phyloP scores from a whole-genome alignment of 23 tunicate species.

The Pegea sp. region DNA sequence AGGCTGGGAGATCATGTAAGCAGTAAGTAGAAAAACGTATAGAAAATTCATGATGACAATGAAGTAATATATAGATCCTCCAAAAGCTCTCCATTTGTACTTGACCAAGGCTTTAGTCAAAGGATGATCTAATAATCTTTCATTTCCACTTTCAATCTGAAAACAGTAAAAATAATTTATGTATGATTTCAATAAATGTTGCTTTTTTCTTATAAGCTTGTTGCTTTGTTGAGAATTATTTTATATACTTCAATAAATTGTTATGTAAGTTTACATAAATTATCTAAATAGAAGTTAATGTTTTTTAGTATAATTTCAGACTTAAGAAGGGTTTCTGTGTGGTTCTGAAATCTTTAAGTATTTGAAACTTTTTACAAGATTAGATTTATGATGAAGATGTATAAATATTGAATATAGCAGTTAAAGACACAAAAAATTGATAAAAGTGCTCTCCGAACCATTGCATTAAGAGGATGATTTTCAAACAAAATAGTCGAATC shows the following conservation, averaged over 20 bases:
- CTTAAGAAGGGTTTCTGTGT: no score
- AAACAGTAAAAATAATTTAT: neutral
- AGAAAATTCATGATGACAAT: conserved; percentile 5
- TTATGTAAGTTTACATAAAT: neutral
- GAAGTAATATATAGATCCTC: conserved; percentile 8
- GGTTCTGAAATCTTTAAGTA: no score
- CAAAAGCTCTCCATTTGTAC: conserved; percentile 25
- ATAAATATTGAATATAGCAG: no score
- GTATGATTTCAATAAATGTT: neutral
- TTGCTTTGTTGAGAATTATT: neutral
- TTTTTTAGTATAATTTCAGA: no score
- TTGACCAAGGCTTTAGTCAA: conserved; percentile 3
- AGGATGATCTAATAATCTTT: conserved; percentile 7
- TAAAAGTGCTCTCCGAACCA: no score
- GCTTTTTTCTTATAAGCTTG: neutral
- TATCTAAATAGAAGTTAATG: neutral
- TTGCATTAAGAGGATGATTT: conserved; percentile 1
- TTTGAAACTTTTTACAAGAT: no score
- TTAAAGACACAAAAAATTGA: no score
- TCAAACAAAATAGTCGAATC: neutral
- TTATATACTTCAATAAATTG: neutral
- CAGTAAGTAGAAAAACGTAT: conserved; percentile 3
- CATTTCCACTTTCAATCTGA: neutral
- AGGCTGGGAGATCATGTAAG: conserved; percentile 6
- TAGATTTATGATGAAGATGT: no score